A percentile compares a stretch with the other conserved stretches of the same genome.
These are phyloP conservation scores for Cistogaster globosa DNA, from an alignment of 2,888 invertebrate genomes.

Conservation along the genomic window DNA sequence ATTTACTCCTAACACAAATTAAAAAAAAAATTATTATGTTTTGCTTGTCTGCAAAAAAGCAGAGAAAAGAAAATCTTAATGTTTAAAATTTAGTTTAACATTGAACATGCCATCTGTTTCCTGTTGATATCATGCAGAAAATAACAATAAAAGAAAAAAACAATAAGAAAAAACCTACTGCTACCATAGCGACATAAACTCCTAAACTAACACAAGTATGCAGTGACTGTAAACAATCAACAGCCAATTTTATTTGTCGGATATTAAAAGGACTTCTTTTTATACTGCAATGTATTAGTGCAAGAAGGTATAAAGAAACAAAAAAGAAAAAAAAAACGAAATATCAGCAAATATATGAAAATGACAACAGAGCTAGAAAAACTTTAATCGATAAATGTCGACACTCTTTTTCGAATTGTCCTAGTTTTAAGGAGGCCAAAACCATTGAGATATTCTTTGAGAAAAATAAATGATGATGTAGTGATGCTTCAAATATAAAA, in stretches of 20 bases:
- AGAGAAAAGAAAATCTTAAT: background rate
- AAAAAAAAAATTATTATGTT: background rate
- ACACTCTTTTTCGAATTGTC: constrained; percentile 65
- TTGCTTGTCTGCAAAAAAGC: background rate
- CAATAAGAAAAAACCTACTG: constrained; percentile 33
- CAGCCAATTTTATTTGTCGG: constrained; percentile 54
- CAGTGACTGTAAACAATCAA: constrained; percentile 57
- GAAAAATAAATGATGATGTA: constrained; percentile 21
- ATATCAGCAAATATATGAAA: constrained; percentile 8
- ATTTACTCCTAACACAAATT: too few species aligned
- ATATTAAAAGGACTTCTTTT: constrained; percentile 27
- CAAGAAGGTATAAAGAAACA: constrained; percentile 8
- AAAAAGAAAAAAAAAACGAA: background rate
- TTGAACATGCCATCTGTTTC: constrained; percentile 70
- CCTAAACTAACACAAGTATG: constrained; percentile 29
- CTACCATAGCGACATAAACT: constrained; percentile 31
- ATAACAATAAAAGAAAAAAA: constrained; percentile 54
- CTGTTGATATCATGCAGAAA: constrained; percentile 69
- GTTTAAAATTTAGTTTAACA: constrained; percentile 41
- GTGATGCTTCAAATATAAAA: constrained; percentile 31
- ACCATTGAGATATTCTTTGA: constrained; percentile 6
- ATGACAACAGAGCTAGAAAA: constrained; percentile 26
- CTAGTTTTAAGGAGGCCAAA: constrained; percentile 52
- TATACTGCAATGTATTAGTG: constrained; percentile 29
- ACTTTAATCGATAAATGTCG: constrained; percentile 61